phyloP scores from a whole-genome alignment of 2,888 invertebrate species.

The Scaptomyza polygonia region DNA sequence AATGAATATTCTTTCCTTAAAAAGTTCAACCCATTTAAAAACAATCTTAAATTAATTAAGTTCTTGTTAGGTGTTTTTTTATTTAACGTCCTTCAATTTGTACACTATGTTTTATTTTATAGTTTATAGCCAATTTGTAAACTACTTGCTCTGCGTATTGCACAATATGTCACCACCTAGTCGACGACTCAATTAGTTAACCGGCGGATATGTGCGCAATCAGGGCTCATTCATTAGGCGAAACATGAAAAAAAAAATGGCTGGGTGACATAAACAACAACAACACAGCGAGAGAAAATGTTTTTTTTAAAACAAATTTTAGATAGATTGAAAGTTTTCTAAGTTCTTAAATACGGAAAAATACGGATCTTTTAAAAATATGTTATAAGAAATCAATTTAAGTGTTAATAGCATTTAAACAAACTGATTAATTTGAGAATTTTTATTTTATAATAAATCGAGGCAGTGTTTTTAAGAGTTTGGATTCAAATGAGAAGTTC shows the following conservation, averaged over 20 bases:
- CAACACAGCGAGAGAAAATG: background rate
- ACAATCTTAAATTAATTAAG: constrained; percentile 19
- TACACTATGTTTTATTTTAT: background rate
- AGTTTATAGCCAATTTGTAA: constrained; percentile 49
- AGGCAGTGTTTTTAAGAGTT: no score
- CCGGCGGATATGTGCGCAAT: constrained; percentile 73
- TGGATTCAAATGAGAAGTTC: no score
- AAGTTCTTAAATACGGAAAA: no score
- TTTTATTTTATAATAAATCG: no score
- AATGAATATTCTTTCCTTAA: background rate
- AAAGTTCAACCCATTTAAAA: background rate
- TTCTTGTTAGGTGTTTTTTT: background rate
- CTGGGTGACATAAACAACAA: constrained; percentile 21
- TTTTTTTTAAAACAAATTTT: background rate
- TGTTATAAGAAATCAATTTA: no score
- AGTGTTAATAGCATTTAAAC: no score
- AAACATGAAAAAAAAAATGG: constrained; percentile 39
- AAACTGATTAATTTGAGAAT: no score
- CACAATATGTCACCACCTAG: constrained; percentile 70
- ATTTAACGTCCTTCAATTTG: background rate
- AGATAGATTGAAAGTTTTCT: no score
- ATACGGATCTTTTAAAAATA: no score
- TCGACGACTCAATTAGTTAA: constrained; percentile 77
- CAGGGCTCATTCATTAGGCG: constrained; percentile 68
- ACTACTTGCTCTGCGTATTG: constrained; percentile 1